Base-by-base conservation (phyloP, 2,888 invertebrate species). In the Leptopilina myrica region DNA sequence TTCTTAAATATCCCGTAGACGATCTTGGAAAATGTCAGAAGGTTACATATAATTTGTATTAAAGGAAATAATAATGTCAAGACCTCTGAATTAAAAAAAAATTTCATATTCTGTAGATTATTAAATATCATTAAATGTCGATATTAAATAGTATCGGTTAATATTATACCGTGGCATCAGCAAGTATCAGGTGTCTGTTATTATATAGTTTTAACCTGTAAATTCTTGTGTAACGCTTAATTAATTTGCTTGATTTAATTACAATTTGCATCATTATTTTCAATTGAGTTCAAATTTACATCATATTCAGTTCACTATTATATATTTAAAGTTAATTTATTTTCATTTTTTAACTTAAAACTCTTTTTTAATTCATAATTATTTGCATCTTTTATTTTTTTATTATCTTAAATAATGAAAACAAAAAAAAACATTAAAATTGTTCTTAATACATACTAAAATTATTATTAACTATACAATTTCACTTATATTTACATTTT, bases 1-100 rank as follows among this genome's bases (percentile, higher is more conserved):
- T 26, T 53, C 56, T 62, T 9, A 33, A 56, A 73, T 53, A 43
- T 43, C 43, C 66, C n/a, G n/a, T 53, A 26, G 33, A 20, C 69
- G 26, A 53, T 53, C 26, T 26, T 73, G n/a, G 33, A 33, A 73
- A 73, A 73, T 53, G 73, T 73, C 40, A 73, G 33, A 33, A 73
- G 73, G n/a, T n/a, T n/a, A 53, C 7, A 56, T 8, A 73, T 73
- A 73, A 73, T 73, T 56, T 56, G 33, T 73, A 56, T 26, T n/a
- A 73, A 12, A 53, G 26, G 11, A 49, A 49, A 49, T 49, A 69
- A 53, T 69, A 62, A 62, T 15, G 62, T 9, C n/a, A 20, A 62
- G 62, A 62, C 9, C 62, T 20, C 62, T 20, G 8, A 62, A 62
- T 62, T 62, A 20, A 62, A 62, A 62, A 62, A 49, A 49, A 49